A percentile compares a stretch with the other conserved stretches of the same genome.
Evolutionary conservation across 2,888 invertebrate genomes (phyloP).

Genomic region (Linnaemya tessellans): DNA sequence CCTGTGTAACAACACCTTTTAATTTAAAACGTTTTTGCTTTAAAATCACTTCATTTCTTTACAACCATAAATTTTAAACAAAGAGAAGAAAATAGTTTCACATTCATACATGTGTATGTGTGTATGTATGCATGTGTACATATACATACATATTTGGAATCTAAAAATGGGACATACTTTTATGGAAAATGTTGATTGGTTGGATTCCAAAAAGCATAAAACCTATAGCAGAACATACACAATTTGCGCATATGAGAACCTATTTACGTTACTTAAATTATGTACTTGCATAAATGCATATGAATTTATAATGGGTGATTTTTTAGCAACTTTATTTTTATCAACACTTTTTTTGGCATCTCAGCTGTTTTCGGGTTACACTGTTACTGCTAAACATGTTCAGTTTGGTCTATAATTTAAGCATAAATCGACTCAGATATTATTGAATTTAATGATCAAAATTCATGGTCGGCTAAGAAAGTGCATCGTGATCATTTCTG

Average conservation of each 20-base stretch:
- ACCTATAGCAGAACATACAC: constrained; percentile 10
- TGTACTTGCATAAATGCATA: not conserved
- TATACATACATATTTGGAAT: constrained; percentile 7
- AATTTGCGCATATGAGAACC: not conserved
- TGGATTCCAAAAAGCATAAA: constrained; percentile 42
- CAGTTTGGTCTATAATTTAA: too few relatives aligned
- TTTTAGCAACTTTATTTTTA: too few relatives aligned
- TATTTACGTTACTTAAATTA: not conserved
- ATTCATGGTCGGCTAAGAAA: too few relatives aligned
- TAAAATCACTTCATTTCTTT: constrained; percentile 53
- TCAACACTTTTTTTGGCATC: too few relatives aligned
- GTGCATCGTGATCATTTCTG: too few relatives aligned
- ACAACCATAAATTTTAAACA: constrained; percentile 15
- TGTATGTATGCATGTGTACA: too few relatives aligned
- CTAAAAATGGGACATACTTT: constrained; percentile 53
- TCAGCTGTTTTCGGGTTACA: too few relatives aligned
- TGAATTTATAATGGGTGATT: too few relatives aligned
- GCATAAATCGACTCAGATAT: too few relatives aligned
- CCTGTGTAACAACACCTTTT: constrained; percentile 19
- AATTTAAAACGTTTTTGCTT: constrained; percentile 36
- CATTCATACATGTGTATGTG: not conserved
- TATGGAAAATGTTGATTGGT: constrained; percentile 58
- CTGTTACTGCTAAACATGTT: too few relatives aligned
- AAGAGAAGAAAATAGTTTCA: not conserved
- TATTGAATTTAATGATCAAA: too few relatives aligned